Conservation (phyloP, 2,888 invertebrate species). For the Drosophila monieri region DNA sequence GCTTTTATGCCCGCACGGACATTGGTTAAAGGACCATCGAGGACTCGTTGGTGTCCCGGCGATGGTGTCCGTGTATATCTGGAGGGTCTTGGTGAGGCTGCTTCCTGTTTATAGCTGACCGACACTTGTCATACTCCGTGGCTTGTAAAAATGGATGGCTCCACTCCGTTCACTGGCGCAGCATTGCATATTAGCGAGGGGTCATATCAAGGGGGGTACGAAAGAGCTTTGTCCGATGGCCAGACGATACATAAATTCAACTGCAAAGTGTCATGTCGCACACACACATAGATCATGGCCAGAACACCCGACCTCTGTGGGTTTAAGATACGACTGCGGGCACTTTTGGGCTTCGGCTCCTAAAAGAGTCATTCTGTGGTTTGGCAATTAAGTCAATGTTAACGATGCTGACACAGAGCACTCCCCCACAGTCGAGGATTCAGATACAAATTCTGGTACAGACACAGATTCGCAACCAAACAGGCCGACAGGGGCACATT, state of each 20-base stretch:
- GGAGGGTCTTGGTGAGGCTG: constrained; percentile 44
- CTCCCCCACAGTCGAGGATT: constrained; percentile 19
- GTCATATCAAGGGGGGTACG: neutral
- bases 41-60: constrained; percentile 20
- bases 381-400: constrained; percentile 56
- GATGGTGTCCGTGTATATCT: constrained; percentile 42
- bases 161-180: neutral
- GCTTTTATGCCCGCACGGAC: constrained; percentile 19
- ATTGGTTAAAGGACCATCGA: constrained; percentile 31
- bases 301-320: constrained; percentile 11
- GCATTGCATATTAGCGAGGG: constrained; percentile 35
- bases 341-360: constrained; percentile 23
- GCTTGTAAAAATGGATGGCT: constrained; percentile 39
- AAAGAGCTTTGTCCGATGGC: constrained; percentile 31
- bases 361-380: constrained; percentile 62
- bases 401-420: constrained; percentile 35
- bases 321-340: constrained; percentile 22
- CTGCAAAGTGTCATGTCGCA: constrained; percentile 28
- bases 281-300: constrained; percentile 46
- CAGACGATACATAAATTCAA: constrained; percentile 57
- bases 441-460: constrained; percentile 11
- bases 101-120: constrained; percentile 62
- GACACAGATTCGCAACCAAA: constrained; percentile 4
- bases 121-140: constrained; percentile 58
- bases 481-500: constrained; percentile 23